Evolutionary conservation across 2,888 invertebrate species (phyloP), one percentile per base, ranked within the genome.

Genomic region (Heliconius erato): DNA sequence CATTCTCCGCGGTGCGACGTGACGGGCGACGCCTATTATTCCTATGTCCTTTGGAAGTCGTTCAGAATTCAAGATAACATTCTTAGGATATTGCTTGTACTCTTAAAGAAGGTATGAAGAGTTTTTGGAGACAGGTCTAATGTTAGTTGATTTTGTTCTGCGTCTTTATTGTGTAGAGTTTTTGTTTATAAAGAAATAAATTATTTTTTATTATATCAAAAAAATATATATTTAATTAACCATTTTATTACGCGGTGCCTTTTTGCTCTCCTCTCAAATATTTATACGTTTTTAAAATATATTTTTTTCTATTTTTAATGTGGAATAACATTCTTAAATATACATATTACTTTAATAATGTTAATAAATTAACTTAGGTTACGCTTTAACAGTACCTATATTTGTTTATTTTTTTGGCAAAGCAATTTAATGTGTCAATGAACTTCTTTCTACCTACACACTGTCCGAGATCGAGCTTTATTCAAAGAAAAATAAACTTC

Each of bases 1-100:
- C 84, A 85, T 81, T 82, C 80, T 83, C 78, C 82, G 71, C 76
- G 84, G 78, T 71, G 35, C 35, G 79, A 85, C 71, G 82, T 79
- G 81, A 78, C 78, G 54, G 68, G 82, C 76, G 81, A 74, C 78
- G 54, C 65, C 71, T 44, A 82, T 85, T 84, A 82, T 86, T 81
- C 72, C 19, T 78, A 44, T 78, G 78, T 78, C 78, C 78, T 67
- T 78, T 78, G 28, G 65, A 67, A 78, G 67, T 67, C 23, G 65
- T 44, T 78, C 67, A 67, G 67, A 78, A 44, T 49, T 49, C 65
- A 78, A 67, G 78, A 78, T 78, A 78, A 78, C 67, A 78, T 44
- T 78, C 78, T 78, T 26, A 28, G 65, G 44, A 28, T 78, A 67
- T 78, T 28, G 44, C 67, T 78, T 78, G 28, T 78, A 28, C 16